These are phyloP conservation scores for Hemiprocne comata DNA, from an alignment of 2,113 vertebrate species.

Conservation along the genomic window DNA sequence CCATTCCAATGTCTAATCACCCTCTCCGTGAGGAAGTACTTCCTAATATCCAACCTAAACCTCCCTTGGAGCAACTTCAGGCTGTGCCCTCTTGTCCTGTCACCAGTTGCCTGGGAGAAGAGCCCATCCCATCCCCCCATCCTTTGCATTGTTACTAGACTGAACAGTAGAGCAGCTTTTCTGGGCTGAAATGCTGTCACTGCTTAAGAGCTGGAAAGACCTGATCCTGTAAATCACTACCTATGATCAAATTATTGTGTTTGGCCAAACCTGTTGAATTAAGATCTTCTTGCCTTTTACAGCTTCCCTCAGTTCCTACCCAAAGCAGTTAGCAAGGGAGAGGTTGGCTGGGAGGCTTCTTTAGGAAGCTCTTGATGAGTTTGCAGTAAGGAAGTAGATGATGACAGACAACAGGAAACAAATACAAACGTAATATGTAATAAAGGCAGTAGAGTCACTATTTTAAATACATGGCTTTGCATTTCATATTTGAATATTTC, in stretches of 20 bases:
- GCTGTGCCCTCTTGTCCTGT: too few relatives aligned
- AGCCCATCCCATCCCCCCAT: too few relatives aligned
- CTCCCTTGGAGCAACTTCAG: too few relatives aligned
- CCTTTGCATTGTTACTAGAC: neutral
- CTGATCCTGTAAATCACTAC: neutral
- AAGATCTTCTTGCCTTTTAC: neutral
- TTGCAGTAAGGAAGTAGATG: neutral
- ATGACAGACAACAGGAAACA: neutral
- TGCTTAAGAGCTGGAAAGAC: neutral
- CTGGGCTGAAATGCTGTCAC: neutral
- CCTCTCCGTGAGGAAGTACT: too few relatives aligned
- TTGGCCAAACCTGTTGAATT: neutral
- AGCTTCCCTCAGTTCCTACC: neutral
- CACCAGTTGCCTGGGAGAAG: too few relatives aligned
- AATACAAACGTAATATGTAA: neutral
- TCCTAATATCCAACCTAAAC: too few relatives aligned
- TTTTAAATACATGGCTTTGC: neutral
- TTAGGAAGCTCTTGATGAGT: neutral
- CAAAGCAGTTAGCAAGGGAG: neutral
- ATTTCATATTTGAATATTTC: neutral
- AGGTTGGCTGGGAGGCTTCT: neutral
- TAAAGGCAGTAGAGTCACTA: neutral
- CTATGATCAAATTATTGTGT: neutral
- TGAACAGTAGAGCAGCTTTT: neutral
- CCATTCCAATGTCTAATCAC: too few relatives aligned